Evolutionary conservation across 2,113 vertebrate species (phyloP), one percentile per base, ranked within the genome.

Genomic region (Steatornis caripensis): DNA sequence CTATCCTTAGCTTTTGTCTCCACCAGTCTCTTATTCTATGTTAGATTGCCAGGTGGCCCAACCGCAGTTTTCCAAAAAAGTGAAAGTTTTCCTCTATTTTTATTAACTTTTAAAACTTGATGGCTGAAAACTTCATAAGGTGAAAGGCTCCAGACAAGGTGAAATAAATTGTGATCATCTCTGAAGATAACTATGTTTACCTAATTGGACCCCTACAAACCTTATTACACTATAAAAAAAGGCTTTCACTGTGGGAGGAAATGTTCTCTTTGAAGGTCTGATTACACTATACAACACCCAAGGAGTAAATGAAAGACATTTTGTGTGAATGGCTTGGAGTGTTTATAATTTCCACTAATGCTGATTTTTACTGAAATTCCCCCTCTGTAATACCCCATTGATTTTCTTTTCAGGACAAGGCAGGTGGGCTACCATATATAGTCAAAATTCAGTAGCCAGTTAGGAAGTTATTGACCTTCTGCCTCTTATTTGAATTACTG

Each of bases 101-200:
- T 90, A 87, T 77, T 92, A 87, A 84, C 34, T 72, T 70, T 58
- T 66, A 51, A 66, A 76, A 48, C 26, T 10, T 75, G 18, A 19
- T 84, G n/a, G 24, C 46, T 8, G 0, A 84, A 78, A 70, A 83
- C 17, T 75, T 93, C 81, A 78, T 64, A 87, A 81, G 34, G 71
- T 3, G 21, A 80, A 96, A 94, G 8, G 16, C 69, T 89, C 22
- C 37, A 89, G 65, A 41, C 34, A 96, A 84, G 24, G 22, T 77
- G 74, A 92, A 92, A 92, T 57, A 90, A 79, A 89, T 90, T 65
- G 71, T 77, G 62, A 83, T 88, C 43, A 69, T 85, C 74, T 95
- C 84, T 70, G 81, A 86, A 60, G 78, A 89, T 65, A 90, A 71
- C 72, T 61, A 11, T 16, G 17, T 89, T 96, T 92, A 90, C 84